Evolutionary conservation across 2,888 invertebrate genomes (phyloP), one percentile per base, ranked within the genome.

Genomic region (Diarsia rubi): DNA sequence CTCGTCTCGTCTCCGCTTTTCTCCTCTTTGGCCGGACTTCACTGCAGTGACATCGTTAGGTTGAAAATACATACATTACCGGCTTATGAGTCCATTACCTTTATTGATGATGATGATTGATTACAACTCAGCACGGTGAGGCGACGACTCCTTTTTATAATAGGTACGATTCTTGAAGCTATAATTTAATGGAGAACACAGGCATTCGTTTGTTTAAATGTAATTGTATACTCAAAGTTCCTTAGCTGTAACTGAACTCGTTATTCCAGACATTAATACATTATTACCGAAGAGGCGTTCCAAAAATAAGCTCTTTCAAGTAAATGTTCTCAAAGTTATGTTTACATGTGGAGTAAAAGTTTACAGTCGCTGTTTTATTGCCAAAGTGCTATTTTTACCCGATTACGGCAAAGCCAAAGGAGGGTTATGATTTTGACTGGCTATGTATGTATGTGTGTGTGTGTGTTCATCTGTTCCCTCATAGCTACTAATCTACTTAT

Each of bases 301-400:
- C 44, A 27, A 47, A n/a, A 81, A 79, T 64, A 73, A 76, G 60
- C 67, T 31, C 19, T 69, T 14, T 52, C 42, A 65, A 78, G 73
- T 67, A 31, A 45, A 42, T 73, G 27, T 67, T 65, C 19, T 4
- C 49, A 68, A 79, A 77, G 60, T 71, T 70, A 65, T 21, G 27
- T 62, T 27, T 49, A 60, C 66, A 31, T 65, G 27, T 21, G 19
- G 45, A 75, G 49, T 69, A 69, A 70, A 82, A 74, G 52, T 85
- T 75, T 78, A 84, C 52, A 57, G 67, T 75, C 59, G 42, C 57
- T 75, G 44, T 64, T 73, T 65, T 72, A 64, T 81, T n/a, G 52
- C 19, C 60, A n/a, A 68, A 71, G 60, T 63, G 63, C 73, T 73
- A 42, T 69, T 75, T 78, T n/a, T n/a, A n/a, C n/a, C n/a, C n/a